Percentiles rank a stretch among this genome's conserved stretches.
Evolutionary conservation across 2,797 vertebrate genomes (phyloP).

Genomic region (Hafferia zeledoni): DNA sequence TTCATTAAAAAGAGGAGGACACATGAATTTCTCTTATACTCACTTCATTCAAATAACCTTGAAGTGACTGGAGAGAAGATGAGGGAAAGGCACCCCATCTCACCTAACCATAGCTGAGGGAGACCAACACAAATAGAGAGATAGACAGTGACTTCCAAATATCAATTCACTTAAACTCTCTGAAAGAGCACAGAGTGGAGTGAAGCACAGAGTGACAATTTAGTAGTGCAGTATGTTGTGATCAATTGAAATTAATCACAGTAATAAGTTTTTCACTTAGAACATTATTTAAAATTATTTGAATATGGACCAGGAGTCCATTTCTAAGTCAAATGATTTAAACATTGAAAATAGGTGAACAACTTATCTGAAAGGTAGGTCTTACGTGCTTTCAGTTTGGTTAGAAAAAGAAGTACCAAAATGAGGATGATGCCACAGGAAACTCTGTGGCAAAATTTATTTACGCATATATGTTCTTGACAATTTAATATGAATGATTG

Average conservation of each 20-base stretch:
- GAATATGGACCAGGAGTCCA: neutral
- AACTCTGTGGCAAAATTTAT: neutral
- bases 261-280: conserved; percentile 42
- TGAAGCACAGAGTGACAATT: neutral
- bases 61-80: neutral
- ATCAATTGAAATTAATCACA: conserved; percentile 53
- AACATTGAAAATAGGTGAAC: conserved; percentile 32
- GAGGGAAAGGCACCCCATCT: neutral
- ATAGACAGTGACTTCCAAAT: neutral
- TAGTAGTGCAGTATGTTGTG: conserved; percentile 21
- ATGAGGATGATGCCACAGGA: neutral
- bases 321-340: conserved; percentile 36
- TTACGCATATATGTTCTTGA: neutral
- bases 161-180: neutral
- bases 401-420: conserved; percentile 13
- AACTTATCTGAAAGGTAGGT: neutral
- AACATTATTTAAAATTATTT: conserved; percentile 47
- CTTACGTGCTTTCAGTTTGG: conserved; percentile 19
- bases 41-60: neutral
- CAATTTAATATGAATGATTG: neutral
- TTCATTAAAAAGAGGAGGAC: neutral
- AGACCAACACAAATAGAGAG: neutral
- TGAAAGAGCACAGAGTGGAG: neutral
- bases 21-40: neutral
- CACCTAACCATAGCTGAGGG: neutral